phyloP scores from a whole-genome alignment of 2,888 invertebrate species.

The Smittia aterrima region DNA sequence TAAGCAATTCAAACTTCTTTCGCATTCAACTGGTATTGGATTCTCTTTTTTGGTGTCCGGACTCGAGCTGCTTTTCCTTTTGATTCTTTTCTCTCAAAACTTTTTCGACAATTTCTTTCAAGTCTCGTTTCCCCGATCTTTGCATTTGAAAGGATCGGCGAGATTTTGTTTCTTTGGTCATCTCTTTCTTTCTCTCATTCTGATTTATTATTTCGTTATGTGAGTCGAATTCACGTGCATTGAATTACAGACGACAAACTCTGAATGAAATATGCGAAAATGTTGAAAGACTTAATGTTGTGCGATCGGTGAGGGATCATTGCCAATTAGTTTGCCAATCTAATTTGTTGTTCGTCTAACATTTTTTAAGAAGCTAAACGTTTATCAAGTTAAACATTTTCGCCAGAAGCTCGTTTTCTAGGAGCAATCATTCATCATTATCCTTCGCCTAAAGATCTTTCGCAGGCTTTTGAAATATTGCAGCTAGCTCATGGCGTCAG shows the following conservation, averaged over 20 bases:
- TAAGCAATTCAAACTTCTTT: slow-evolving; percentile 26
- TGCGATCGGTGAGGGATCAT: too few species aligned
- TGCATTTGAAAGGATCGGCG: slow-evolving; percentile 3
- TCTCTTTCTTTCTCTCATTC: background rate
- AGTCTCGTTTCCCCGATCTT: background rate
- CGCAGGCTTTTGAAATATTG: slow-evolving; percentile 2
- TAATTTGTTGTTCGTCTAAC: too few species aligned
- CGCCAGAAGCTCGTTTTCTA: background rate
- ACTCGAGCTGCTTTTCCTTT: slow-evolving; percentile 20
- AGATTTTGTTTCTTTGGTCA: background rate
- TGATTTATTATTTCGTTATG: slow-evolving; percentile 4
- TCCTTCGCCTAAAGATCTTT: background rate
- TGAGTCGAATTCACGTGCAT: background rate
- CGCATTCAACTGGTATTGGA: background rate
- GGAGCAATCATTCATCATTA: background rate
- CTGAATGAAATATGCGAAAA: background rate
- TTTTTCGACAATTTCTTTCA: slow-evolving; percentile 34
- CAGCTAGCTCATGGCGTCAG: slow-evolving; percentile 30
- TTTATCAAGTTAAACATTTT: background rate
- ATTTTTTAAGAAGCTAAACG: too few species aligned
- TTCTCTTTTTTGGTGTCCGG: background rate
- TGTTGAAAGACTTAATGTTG: too few species aligned
- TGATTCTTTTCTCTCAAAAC: background rate
- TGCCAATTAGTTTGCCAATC: too few species aligned
- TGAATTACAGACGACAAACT: background rate